phyloP scores from a whole-genome alignment of 2,888 invertebrate genomes.

The Spilosoma lubricipeda region DNA sequence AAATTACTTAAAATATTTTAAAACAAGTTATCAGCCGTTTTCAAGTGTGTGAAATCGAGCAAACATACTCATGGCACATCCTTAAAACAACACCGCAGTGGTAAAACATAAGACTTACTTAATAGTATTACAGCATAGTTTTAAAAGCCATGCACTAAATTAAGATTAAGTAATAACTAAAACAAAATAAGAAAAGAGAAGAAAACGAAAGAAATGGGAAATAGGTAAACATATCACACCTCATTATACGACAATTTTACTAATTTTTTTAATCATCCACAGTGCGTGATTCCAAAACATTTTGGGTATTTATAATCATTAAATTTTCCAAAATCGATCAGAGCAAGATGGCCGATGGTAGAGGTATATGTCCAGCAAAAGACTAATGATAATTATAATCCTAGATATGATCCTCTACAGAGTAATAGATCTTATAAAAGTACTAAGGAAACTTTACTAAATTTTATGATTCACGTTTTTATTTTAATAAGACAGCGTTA shows the following conservation, averaged over 20 bases:
- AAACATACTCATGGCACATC: background rate
- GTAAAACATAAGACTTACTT: too few species aligned
- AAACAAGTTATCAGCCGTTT: background rate
- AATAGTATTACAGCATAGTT: too few species aligned
- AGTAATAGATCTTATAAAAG: background rate
- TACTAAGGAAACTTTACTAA: background rate
- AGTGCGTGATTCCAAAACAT: background rate
- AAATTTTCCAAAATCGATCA: too few species aligned
- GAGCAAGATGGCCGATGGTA: too few species aligned
- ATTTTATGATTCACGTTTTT: background rate
- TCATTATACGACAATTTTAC: too few species aligned
- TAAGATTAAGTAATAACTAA: too few species aligned
- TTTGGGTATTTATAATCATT: background rate
- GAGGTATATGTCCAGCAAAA: too few species aligned
- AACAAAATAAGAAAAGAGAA: background rate
- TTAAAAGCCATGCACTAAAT: too few species aligned
- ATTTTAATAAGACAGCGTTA: background rate
- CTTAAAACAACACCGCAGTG: background rate
- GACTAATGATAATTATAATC: background rate
- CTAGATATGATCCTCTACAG: background rate
- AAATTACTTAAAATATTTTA: too few species aligned
- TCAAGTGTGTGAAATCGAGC: background rate
- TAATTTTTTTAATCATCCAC: too few species aligned
- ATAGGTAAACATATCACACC: too few species aligned
- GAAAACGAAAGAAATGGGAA: background rate